A percentile compares a stretch with the other conserved stretches of the same genome.
These are phyloP conservation scores for Perca flavescens DNA, from an alignment of 2,113 vertebrate species.

Conservation along the genomic window DNA sequence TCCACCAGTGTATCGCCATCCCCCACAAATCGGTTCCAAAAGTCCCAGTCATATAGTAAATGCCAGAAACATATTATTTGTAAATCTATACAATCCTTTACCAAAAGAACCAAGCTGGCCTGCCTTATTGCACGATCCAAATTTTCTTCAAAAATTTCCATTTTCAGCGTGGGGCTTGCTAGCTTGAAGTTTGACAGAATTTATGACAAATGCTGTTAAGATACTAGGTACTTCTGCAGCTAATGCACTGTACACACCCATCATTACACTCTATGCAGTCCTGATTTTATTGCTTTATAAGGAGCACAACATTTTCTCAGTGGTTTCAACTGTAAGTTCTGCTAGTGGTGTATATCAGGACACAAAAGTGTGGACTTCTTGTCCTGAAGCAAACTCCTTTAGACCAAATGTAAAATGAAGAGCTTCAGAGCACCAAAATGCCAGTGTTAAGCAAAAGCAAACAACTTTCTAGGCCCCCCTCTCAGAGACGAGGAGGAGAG, in stretches of 20 bases:
- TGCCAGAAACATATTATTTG: too few relatives aligned
- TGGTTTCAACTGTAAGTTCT: slow-evolving; percentile 14
- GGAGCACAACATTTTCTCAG: slow-evolving; percentile 1
- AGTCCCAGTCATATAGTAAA: too few relatives aligned
- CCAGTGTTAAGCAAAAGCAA: not conserved
- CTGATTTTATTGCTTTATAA: slow-evolving; percentile 11
- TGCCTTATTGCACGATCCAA: too few relatives aligned
- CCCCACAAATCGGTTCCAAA: too few relatives aligned
- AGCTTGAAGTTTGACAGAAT: slow-evolving; percentile 5
- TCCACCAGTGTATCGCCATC: too few relatives aligned
- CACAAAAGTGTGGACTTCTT: slow-evolving; percentile 1
- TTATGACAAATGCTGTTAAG: slow-evolving; percentile 24
- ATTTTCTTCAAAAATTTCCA: too few relatives aligned
- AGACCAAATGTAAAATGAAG: not conserved
- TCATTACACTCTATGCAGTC: not conserved
- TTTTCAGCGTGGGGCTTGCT: too few relatives aligned
- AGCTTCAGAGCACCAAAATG: slow-evolving; percentile 1
- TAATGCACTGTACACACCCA: slow-evolving; percentile 39
- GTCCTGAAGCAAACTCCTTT: not conserved
- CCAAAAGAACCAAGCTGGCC: too few relatives aligned
- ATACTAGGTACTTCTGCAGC: slow-evolving; percentile 29
- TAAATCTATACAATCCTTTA: too few relatives aligned
- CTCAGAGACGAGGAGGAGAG: not conserved
- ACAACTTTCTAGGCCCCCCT: not conserved
- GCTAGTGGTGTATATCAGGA: slow-evolving; percentile 1